Evolutionary conservation across 1,140 invertebrate species (phyloP), one percentile per base, ranked within the genome.

Genomic region (Lordiphosa clarofinis): DNA sequence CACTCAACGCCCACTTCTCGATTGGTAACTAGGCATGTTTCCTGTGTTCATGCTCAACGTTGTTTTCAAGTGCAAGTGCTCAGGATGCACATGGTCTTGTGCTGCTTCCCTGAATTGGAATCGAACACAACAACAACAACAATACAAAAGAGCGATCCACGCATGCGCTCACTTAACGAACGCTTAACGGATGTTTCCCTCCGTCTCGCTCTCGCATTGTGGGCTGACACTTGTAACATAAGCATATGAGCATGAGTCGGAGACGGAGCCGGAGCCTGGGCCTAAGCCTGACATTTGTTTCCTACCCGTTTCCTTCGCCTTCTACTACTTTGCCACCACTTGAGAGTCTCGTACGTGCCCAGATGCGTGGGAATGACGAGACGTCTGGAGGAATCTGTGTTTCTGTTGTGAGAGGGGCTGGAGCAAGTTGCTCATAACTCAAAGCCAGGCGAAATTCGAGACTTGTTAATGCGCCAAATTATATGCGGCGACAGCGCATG

Each of bases 301-400:
- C 73, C 78, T 55, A 12, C 42, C 12, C 33, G 46, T 46, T 54
- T 44, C 15, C 19, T 50, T n/a, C 58, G 38, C 12, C 50, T 48
- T 13, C 56, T 33, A 12, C 53, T 61, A 53, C 52, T 43, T 42
- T 13, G 54, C 49, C 58, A 49, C 46, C 63, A 65, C 56, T 76
- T 70, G 59, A 74, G 36, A 37, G 46, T 42, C 73, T 56, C 78
- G 78, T 82, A 82, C 78, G 78, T 82, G 78, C 78, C 78, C 78
- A 82, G 69, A 84, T 84, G 78, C 78, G 78, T 82, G 78, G 78
- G 78, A 82, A 82, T 82, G 78, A 78, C 74, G 72, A 65, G 64
- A 74, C 71, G 46, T 50, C 64, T 63, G 59, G 60, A 63, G 57
- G 66, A 69, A 40, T 33, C 54, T 13, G 33, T 9, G 2, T 31